Conservation (phyloP, 37 sponge, comb jelly and placozoan species). For the Spongilla lacustris region DNA sequence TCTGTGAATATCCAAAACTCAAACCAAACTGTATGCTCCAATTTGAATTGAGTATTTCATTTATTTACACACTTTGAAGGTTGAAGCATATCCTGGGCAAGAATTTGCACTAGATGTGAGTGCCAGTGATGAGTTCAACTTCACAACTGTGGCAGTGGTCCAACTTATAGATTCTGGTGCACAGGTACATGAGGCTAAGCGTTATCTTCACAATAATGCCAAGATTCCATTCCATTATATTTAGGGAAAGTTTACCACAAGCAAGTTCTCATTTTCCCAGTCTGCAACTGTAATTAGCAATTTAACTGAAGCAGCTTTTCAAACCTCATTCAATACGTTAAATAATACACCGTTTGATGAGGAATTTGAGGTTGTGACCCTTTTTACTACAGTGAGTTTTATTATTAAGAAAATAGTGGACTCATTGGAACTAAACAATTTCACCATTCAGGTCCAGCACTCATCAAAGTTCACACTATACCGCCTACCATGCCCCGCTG, state of each 20-base stretch:
- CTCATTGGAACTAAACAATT: no score
- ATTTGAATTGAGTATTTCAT: not conserved
- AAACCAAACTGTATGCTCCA: not conserved
- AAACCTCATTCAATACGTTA: not conserved
- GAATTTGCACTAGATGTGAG: not conserved
- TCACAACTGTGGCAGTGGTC: constrained; percentile 3
- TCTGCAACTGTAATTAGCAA: not conserved
- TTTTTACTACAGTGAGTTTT: not conserved
- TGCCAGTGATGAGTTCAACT: constrained; percentile 29
- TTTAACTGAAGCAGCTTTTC: not conserved
- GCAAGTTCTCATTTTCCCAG: not conserved
- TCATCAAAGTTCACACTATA: not conserved
- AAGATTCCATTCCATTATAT: not conserved
- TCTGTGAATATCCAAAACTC: not conserved
- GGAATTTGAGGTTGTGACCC: not conserved
- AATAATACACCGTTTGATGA: not conserved
- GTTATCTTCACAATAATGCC: not conserved
- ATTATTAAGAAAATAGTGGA: no score
- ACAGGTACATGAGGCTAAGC: no score
- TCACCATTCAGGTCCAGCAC: not conserved
- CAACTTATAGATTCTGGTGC: not conserved
- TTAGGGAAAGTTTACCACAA: not conserved
- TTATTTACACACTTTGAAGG: not conserved
- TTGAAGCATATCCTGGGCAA: constrained; percentile 39
- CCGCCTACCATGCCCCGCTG: not conserved